Percentiles rank a stretch among this genome's conserved stretches.
Evolutionary conservation across 2,113 vertebrate genomes (phyloP).

Genomic region (Erythrolamprus reginae): DNA sequence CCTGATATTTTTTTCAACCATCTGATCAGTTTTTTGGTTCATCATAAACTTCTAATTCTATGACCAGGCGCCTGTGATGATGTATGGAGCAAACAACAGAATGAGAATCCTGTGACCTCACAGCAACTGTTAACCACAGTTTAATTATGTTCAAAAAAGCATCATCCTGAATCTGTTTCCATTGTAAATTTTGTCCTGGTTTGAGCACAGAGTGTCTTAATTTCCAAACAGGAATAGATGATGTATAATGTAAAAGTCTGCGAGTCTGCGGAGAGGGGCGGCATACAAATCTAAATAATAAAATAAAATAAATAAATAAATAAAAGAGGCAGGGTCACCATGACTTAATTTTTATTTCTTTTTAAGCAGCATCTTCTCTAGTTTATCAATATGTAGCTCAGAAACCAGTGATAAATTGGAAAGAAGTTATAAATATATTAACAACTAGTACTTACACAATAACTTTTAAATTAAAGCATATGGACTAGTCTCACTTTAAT

Average conservation of each 20-base stretch:
- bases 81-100: not conserved
- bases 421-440: not conserved
- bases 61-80: not conserved
- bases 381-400: not conserved
- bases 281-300: too few species aligned
- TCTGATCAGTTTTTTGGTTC: not conserved
- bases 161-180: not conserved
- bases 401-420: not conserved
- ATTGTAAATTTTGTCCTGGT: not conserved
- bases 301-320: too few species aligned
- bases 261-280: too few species aligned
- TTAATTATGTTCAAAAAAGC: not conserved
- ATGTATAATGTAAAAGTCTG: not conserved
- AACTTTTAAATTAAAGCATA: not conserved
- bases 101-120: not conserved
- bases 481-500: not conserved
- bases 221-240: not conserved
- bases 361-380: not conserved
- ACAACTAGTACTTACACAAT: not conserved
- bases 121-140: not conserved
- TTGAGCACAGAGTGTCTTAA: not conserved
- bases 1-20: not conserved
- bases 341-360: not conserved
- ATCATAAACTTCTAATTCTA: not conserved
- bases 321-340: too few species aligned